phyloP scores from a whole-genome alignment of 2,888 invertebrate genomes.

The Netelia melanura region DNA sequence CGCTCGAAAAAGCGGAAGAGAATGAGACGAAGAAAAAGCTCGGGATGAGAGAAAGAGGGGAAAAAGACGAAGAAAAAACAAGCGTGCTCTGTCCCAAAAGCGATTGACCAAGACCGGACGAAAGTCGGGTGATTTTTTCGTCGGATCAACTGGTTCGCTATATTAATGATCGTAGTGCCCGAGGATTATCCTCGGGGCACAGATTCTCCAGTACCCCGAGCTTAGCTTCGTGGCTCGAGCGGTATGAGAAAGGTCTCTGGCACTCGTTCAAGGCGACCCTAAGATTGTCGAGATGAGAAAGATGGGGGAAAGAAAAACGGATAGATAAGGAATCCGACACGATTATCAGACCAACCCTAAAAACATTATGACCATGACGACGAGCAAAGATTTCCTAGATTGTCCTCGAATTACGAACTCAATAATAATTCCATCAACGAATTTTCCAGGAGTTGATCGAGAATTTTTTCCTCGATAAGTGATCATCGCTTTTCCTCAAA shows the following conservation, averaged over 20 bases:
- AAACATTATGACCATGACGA: constrained; percentile 30
- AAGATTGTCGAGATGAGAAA: constrained; percentile 46
- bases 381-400: not conserved
- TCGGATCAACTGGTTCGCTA: constrained; percentile 78
- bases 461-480: too few species aligned
- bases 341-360: constrained; percentile 13
- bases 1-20: constrained; percentile 35
- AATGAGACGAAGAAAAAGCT: constrained; percentile 37
- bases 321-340: constrained; percentile 18
- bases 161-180: constrained; percentile 79
- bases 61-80: constrained; percentile 41
- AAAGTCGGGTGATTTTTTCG: constrained; percentile 76
- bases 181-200: constrained; percentile 76
- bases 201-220: constrained; percentile 45
- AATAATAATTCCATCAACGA: not conserved
- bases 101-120: constrained; percentile 71
- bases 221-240: constrained; percentile 10
- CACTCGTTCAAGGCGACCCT: constrained; percentile 56
- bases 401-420: not conserved
- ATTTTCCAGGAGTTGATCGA: not conserved
- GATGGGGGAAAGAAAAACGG: constrained; percentile 33
- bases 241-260: constrained; percentile 30
- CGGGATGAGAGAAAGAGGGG: constrained; percentile 24
- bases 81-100: constrained; percentile 53
- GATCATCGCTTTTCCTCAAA: too few species aligned